Conservation (phyloP, 2,113 vertebrate species). For the Bostrychus sinensis region DNA sequence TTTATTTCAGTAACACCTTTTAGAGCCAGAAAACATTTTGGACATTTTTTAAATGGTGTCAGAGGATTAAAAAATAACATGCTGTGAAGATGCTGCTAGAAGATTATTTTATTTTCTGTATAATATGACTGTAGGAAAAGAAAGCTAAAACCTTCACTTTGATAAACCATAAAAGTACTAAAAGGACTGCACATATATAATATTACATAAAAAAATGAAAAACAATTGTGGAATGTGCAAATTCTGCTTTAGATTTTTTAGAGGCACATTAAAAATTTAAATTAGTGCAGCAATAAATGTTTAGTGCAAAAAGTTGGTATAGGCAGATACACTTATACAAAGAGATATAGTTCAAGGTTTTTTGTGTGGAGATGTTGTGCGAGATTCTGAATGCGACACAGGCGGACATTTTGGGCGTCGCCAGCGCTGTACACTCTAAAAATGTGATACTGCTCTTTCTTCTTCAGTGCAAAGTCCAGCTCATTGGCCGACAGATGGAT, state of each 20-base stretch:
- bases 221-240: constrained; percentile 24
- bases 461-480: constrained; percentile 78
- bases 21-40: no score
- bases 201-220: neutral
- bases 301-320: constrained; percentile 21
- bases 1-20: no score
- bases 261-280: neutral
- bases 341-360: constrained; percentile 75
- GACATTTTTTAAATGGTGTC: no score
- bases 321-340: constrained; percentile 53
- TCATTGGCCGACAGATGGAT: constrained; percentile 80
- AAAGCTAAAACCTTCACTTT: constrained; percentile 26
- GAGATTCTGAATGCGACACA: constrained; percentile 80
- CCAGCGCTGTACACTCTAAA: constrained; percentile 79
- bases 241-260: no score
- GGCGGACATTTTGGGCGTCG: constrained; percentile 67
- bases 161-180: neutral
- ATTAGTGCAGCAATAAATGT: constrained; percentile 29
- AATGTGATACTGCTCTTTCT: constrained; percentile 77
- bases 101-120: no score
- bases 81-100: no score
- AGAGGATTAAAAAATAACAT: no score
- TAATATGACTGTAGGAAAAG: no score
- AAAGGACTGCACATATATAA: constrained; percentile 4
- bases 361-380: constrained; percentile 82